phyloP scores from a whole-genome alignment of 1,140 invertebrate genomes.

The Eubasilissa regina region DNA sequence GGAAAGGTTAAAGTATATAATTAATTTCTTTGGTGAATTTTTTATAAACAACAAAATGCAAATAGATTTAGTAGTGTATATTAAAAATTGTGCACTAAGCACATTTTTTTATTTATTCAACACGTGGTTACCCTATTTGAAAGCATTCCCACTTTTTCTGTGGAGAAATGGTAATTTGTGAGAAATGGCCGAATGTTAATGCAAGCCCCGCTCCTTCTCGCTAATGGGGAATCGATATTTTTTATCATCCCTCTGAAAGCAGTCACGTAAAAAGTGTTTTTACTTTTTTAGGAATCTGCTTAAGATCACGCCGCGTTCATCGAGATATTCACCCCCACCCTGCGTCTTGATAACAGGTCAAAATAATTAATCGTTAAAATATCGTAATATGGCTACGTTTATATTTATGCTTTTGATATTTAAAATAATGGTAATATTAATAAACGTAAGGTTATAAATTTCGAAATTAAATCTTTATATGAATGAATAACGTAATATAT shows the following conservation, averaged over 20 bases:
- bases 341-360: not conserved
- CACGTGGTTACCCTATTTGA: conserved; percentile 7
- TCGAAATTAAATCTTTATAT: no score
- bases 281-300: conserved; percentile 10
- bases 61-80: not conserved
- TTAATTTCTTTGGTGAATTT: no score
- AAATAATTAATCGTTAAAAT: not conserved
- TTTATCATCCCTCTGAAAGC: conserved; percentile 35
- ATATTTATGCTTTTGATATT: no score
- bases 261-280: conserved; percentile 36
- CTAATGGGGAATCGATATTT: conserved; percentile 54
- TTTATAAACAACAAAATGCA: not conserved
- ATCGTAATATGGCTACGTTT: no score
- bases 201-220: conserved; percentile 21
- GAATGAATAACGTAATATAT: no score
- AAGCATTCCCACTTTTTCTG: conserved; percentile 3
- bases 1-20: no score
- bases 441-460: conserved; percentile 5
- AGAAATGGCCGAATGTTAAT: conserved; percentile 54
- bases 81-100: not conserved
- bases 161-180: conserved; percentile 50
- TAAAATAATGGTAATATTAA: no score
- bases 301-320: conserved; percentile 9
- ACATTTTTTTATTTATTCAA: not conserved
- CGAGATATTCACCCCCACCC: not conserved